phyloP scores from a whole-genome alignment of 2,888 invertebrate genomes.

The Parnassius glacialis region DNA sequence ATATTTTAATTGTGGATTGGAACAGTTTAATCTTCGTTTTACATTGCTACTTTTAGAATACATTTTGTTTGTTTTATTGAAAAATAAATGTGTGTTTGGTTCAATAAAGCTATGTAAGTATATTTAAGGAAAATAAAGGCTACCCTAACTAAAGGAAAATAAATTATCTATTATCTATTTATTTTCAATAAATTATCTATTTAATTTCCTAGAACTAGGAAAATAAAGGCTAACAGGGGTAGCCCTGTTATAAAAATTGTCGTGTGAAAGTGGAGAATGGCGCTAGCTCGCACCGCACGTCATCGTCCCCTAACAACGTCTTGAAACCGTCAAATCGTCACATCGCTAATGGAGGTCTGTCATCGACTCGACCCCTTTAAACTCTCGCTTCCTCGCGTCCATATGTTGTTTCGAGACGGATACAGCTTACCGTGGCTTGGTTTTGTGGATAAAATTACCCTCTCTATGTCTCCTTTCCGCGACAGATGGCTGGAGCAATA shows the following conservation, averaged over 20 bases:
- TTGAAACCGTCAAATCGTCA: conserved; percentile 69
- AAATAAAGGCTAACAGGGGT: conserved; percentile 1
- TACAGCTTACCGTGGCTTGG: conserved; percentile 36
- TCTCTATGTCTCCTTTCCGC: conserved; percentile 21
- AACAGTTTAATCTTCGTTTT: no score
- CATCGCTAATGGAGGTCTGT: conserved; percentile 71
- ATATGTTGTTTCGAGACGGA: conserved; percentile 43
- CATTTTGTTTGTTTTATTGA: no score
- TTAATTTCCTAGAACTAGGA: no score
- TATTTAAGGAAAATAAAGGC: no score
- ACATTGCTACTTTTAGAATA: no score
- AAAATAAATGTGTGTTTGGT: no score
- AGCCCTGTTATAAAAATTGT: conserved; percentile 25
- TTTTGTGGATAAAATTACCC: conserved; percentile 31
- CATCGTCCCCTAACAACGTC: conserved; percentile 51
- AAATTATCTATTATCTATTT: no score
- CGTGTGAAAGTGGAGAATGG: conserved; percentile 61
- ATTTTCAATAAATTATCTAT: no score
- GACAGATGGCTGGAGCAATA: conserved; percentile 27
- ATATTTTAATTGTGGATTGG: no score
- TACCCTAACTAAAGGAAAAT: no score
- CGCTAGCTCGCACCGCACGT: conserved; percentile 52
- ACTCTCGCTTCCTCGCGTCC: conserved; percentile 65
- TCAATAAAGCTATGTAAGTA: no score
- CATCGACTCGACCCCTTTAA: conserved; percentile 68